Conservation (phyloP, 1,140 invertebrate genomes). For the Uloborus diversus region DNA sequence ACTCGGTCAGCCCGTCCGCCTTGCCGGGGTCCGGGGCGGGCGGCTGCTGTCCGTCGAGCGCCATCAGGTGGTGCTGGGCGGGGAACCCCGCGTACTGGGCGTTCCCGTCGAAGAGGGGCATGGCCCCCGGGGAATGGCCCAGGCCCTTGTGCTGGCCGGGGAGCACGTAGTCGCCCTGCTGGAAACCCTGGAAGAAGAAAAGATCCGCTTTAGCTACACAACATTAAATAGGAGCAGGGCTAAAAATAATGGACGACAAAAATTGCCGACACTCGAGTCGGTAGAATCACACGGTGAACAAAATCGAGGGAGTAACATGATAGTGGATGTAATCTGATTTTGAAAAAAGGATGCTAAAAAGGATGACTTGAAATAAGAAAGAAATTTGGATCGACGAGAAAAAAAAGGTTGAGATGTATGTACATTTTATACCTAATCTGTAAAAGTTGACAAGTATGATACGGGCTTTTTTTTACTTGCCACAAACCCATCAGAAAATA, state of each 20-base stretch:
- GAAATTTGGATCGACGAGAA: no score
- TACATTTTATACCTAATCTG: no score
- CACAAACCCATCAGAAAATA: no score
- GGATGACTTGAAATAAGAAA: no score
- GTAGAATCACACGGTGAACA: not conserved
- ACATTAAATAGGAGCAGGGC: not conserved
- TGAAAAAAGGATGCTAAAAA: no score
- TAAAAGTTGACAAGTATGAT: no score
- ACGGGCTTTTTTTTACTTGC: no score
- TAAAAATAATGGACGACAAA: not conserved
- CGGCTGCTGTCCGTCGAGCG: constrained; percentile 46
- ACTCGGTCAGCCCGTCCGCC: constrained; percentile 26
- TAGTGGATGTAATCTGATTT: no score
- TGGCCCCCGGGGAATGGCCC: not conserved
- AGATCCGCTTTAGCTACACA: not conserved
- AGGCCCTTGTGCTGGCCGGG: constrained; percentile 26
- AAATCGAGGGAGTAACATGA: no score
- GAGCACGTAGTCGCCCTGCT: constrained; percentile 34
- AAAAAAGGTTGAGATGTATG: no score
- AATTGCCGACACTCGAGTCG: not conserved
- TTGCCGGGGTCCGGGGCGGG: constrained; percentile 24
- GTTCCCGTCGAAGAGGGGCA: constrained; percentile 31
- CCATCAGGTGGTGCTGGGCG: constrained; percentile 35
- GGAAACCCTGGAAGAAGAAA: constrained; percentile 22
- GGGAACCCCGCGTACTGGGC: constrained; percentile 32